phyloP scores from a whole-genome alignment of 2,797 vertebrate species.

The Cercopithecus mitis region DNA sequence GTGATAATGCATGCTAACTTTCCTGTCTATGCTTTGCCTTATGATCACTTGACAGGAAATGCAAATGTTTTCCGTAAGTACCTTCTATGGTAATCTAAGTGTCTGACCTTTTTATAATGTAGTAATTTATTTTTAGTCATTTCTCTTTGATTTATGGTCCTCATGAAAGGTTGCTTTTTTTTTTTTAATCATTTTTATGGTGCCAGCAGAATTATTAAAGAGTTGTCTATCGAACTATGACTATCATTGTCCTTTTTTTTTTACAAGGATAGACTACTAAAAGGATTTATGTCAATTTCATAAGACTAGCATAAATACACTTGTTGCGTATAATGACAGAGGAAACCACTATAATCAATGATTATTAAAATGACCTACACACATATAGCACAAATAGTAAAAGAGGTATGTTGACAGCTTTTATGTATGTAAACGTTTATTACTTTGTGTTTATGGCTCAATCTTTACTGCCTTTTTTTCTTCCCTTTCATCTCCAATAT shows the following conservation, averaged over 20 bases:
- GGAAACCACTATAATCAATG: not conserved
- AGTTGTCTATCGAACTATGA: not conserved
- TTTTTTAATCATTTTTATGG: not conserved
- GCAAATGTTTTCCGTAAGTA: conserved; percentile 47
- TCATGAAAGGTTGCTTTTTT: not conserved
- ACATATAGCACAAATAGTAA: not conserved
- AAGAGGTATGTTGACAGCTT: not conserved
- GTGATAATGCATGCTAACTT: not conserved
- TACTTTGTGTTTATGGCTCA: not conserved
- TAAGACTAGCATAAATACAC: not conserved
- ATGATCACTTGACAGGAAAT: conserved; percentile 40
- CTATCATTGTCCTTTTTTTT: conserved; percentile 20
- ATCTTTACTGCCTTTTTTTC: not conserved
- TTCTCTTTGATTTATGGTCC: conserved; percentile 31
- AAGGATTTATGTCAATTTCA: not conserved
- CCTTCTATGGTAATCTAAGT: conserved; percentile 58
- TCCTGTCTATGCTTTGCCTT: not conserved
- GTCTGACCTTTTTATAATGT: conserved; percentile 46
- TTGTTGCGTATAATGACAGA: not conserved
- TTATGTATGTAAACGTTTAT: not conserved
- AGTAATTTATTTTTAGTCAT: conserved; percentile 8
- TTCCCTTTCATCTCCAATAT: not conserved
- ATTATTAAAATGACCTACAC: not conserved
- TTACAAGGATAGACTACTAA: conserved; percentile 31
- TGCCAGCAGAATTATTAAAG: conserved; percentile 50